Evolutionary conservation across 2,888 invertebrate genomes (phyloP), one percentile per base, ranked within the genome.

Genomic region (Philonicus albiceps): DNA sequence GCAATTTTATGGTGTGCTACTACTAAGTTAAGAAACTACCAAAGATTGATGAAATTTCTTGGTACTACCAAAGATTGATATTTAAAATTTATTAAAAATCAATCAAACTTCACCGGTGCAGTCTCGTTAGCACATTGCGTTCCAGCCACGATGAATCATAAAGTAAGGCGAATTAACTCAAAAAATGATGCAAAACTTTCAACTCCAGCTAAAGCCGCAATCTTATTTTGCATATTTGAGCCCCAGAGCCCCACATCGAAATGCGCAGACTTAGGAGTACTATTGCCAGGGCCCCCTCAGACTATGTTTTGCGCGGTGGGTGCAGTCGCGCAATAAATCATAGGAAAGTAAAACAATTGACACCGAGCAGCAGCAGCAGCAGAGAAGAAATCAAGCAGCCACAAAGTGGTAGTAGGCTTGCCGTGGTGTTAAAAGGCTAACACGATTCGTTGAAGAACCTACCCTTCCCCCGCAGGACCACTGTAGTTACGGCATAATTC

Each of bases 291-390:
- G 27, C 19, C 64, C 6, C 1, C 40, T 43, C 40, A 16, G n/a
- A 53, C 16, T 27, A 19, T 22, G 34, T 8, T 1, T 27, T 49
- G 53, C 8, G 22, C 27, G 13, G 80, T 80, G 80, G 80, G 80
- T 80, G 80, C 80, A 80, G 80, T 49, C 49, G 27, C 49, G 27
- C 49, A 4, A 80, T 80, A 53, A 80, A 49, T 80, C 80, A 80
- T 80, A n/a, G 13, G 30, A 80, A 80, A 80, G 80, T 53, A 49
- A 49, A 22, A 49, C 80, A 80, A 80, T 80, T 80, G 80, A 80
- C 80, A 80, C 80, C 53, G 31, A 31, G 27, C 5, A 30, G 16
- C 53, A n/a, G n/a, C n/a, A n/a, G n/a, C n/a, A n/a, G 7, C 43
- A 13, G 6, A 30, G 49, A 16, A 30, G 30, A 80, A 80, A 80